Percentiles rank a stretch among this genome's conserved stretches.
phyloP scores from a whole-genome alignment of 2,888 invertebrate genomes.

The Listrodromus nycthemerus region DNA sequence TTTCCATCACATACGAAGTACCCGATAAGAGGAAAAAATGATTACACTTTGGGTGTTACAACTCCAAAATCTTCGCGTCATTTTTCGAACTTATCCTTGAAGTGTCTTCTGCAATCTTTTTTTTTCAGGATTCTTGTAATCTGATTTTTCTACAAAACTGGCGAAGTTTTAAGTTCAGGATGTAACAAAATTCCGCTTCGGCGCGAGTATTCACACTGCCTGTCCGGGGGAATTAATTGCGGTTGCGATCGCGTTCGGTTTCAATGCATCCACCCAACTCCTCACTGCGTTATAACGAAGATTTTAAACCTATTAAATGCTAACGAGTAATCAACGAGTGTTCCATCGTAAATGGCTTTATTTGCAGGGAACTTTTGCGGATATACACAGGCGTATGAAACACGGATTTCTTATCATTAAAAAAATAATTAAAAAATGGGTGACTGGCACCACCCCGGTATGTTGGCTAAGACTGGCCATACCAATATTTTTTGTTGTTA shows the following conservation, averaged over 20 bases:
- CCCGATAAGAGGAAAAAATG: too few relatives aligned
- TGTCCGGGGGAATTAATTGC: neutral
- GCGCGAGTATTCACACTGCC: neutral
- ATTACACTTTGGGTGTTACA: too few relatives aligned
- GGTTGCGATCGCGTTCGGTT: neutral
- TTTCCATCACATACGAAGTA: too few relatives aligned
- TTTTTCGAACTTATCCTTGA: too few relatives aligned
- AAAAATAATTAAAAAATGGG: too few relatives aligned
- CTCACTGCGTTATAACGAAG: slow-evolving; percentile 25
- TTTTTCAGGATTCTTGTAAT: neutral
- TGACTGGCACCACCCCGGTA: too few relatives aligned
- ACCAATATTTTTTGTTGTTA: neutral
- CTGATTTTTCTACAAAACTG: neutral
- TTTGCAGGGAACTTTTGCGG: neutral
- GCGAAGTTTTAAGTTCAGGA: neutral
- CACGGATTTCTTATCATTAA: neutral
- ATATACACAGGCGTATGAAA: neutral
- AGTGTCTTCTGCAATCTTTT: too few relatives aligned
- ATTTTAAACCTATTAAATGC: slow-evolving; percentile 37
- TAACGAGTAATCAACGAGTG: slow-evolving; percentile 35
- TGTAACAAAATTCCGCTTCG: neutral
- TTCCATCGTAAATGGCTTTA: slow-evolving; percentile 15
- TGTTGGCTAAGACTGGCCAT: neutral
- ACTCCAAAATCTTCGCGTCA: neutral
- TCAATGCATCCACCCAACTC: neutral